phyloP scores from a whole-genome alignment of 2,888 invertebrate species.

The Leptinotarsa haldemani region DNA sequence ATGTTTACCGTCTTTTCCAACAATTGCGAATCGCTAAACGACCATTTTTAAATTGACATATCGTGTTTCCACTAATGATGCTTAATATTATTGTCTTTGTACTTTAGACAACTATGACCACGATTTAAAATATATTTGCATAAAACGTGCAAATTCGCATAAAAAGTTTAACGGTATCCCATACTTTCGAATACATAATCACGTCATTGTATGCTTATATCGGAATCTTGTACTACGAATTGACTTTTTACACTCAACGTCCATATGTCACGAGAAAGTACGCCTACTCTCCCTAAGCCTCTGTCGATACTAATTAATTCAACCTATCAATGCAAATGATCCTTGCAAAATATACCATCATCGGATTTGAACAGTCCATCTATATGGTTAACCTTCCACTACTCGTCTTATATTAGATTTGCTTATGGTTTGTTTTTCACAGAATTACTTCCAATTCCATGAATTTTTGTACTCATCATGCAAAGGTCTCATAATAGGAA shows the following conservation, averaged over 20 bases:
- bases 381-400: no score
- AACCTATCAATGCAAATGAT: slow-evolving; percentile 11
- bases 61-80: slow-evolving; percentile 51
- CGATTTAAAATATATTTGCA: slow-evolving; percentile 50
- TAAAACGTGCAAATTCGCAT: slow-evolving; percentile 56
- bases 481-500: no score
- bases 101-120: slow-evolving; percentile 54
- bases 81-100: slow-evolving; percentile 49
- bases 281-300: slow-evolving; percentile 28
- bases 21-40: slow-evolving; percentile 14
- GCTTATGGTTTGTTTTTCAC: no score
- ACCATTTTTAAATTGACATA: slow-evolving; percentile 46
- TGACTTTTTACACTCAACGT: slow-evolving; percentile 40
- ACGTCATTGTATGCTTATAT: slow-evolving; percentile 63
- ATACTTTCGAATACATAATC: slow-evolving; percentile 57
- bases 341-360: slow-evolving; percentile 4
- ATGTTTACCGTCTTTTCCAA: slow-evolving; percentile 14
- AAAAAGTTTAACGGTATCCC: slow-evolving; percentile 57
- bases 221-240: slow-evolving; percentile 52
- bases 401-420: no score
- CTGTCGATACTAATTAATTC: slow-evolving; percentile 15
- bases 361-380: slow-evolving; percentile 6
- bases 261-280: slow-evolving; percentile 50
- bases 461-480: no score
- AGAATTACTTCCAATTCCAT: no score